Conservation (phyloP, 2,113 vertebrate species). For the Melanostigma gelatinosum region DNA sequence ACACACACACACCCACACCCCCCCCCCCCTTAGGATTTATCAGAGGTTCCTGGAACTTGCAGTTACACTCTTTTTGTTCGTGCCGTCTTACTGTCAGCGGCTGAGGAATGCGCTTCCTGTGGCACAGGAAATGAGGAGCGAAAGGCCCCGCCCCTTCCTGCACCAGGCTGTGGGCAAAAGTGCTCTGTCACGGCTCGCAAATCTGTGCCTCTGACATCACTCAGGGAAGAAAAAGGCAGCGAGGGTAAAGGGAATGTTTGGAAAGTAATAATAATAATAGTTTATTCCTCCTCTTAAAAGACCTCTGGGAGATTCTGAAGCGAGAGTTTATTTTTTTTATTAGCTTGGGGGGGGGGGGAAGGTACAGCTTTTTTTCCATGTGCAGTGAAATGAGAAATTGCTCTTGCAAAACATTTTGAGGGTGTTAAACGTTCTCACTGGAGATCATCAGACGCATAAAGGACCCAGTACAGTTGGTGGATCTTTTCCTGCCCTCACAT, state of each 20-base stretch:
- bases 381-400: background rate
- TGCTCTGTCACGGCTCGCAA: slow-evolving; percentile 64
- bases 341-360: background rate
- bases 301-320: slow-evolving; percentile 11
- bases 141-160: slow-evolving; percentile 60
- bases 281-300: background rate
- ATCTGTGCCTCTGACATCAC: slow-evolving; percentile 60
- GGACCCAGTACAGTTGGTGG: background rate
- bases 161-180: slow-evolving; percentile 48
- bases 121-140: slow-evolving; percentile 70
- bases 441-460: background rate
- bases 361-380: background rate
- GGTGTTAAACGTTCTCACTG: background rate
- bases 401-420: background rate
- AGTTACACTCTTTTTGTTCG: slow-evolving; percentile 26
- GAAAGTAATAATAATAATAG: slow-evolving; percentile 41
- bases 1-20: slow-evolving; percentile 6
- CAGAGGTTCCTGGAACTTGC: slow-evolving; percentile 51
- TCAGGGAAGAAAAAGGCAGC: background rate
- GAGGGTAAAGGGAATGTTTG: slow-evolving; percentile 36
- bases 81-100: slow-evolving; percentile 38
- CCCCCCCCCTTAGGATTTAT: background rate
- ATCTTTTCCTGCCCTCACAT: background rate
- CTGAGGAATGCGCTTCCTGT: slow-evolving; percentile 72
- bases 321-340: background rate